Evolutionary conservation across 1,140 invertebrate genomes (phyloP), one percentile per base, ranked within the genome.

Genomic region (Rhynchophorus ferrugineus): DNA sequence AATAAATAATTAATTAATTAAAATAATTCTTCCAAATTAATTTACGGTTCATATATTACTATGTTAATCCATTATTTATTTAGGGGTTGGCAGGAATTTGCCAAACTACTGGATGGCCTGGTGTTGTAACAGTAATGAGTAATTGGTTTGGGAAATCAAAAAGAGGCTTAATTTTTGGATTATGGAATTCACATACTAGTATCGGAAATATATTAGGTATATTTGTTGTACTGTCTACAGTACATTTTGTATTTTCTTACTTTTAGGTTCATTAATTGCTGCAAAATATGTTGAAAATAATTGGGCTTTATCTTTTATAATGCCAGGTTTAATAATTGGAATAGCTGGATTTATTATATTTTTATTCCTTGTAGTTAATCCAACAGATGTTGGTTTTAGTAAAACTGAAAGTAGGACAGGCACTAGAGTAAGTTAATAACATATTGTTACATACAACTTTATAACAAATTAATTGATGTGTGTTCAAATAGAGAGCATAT

Each of bases 151-250:
- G 92, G 1, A 93, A 89, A 71, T 79, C 82, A 14, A 92, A 91
- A 68, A 76, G 83, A 68, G 94, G 95, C 16, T 72, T 97, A 5
- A 93, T 97, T 56, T 96, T 97, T 72, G 95, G 95, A 9, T 77
- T 97, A 9, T 98, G 79, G 94, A 98, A 98, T 72, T 94, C 93
- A 1, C 94, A 98, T 61, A 96, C 94, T 0, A 95, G 91, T 0
- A 77, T 97, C 8, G 95, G 95, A 20, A 98, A 98, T 69, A 96
- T 98, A 65, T 66, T 96, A 39, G 94, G 89, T 68, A 72, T 62
- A 69, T 17, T 13, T n/a, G 11, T 3, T 20, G 3, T 29, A 29
- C 24, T 29, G 5, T 6, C 24, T 29, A 29, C 5, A 5, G 5
- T 5, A 29, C 24, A 29, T 6, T 29, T 5, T 29, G 11, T 29